These are phyloP conservation scores for Coranthus polyacanthus DNA, from an alignment of 2,797 vertebrate species.

Conservation along the genomic window DNA sequence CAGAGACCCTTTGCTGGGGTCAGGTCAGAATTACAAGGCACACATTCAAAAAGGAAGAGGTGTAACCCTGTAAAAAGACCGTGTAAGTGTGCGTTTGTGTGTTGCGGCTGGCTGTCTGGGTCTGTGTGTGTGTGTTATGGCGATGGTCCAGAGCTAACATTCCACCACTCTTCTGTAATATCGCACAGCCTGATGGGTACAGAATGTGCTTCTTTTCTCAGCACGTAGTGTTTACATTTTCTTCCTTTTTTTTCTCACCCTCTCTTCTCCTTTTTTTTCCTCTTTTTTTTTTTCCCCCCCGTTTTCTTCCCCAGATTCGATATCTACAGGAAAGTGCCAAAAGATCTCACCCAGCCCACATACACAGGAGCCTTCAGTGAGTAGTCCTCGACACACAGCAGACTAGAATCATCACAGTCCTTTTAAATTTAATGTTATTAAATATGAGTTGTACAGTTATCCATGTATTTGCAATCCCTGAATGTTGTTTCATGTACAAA, in stretches of 20 bases:
- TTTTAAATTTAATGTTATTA: too few relatives aligned
- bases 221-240: slow-evolving; percentile 73
- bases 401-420: not conserved
- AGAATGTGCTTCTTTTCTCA: slow-evolving; percentile 79
- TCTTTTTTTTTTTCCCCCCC: slow-evolving; percentile 53
- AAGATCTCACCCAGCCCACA: slow-evolving; percentile 99
- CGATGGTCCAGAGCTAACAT: slow-evolving; percentile 81
- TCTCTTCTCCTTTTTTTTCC: slow-evolving; percentile 14
- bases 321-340: slow-evolving; percentile 99
- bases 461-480: too few relatives aligned
- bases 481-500: too few relatives aligned
- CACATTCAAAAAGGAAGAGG: slow-evolving; percentile 65
- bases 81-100: slow-evolving; percentile 35
- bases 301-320: slow-evolving; percentile 91
- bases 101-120: slow-evolving; percentile 58
- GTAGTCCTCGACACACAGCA: slow-evolving; percentile 70
- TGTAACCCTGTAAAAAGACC: slow-evolving; percentile 50
- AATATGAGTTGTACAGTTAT: too few relatives aligned
- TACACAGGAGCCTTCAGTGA: slow-evolving; percentile 99
- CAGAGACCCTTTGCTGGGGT: slow-evolving; percentile 41
- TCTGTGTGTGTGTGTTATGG: slow-evolving; percentile 69
- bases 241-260: slow-evolving; percentile 37
- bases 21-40: slow-evolving; percentile 51
- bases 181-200: slow-evolving; percentile 77
- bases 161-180: slow-evolving; percentile 81